Percentiles rank a stretch among this genome's conserved stretches.
Evolutionary conservation across 1,140 invertebrate species (phyloP).

Genomic region (Aphaenogaster ashmeadi): DNA sequence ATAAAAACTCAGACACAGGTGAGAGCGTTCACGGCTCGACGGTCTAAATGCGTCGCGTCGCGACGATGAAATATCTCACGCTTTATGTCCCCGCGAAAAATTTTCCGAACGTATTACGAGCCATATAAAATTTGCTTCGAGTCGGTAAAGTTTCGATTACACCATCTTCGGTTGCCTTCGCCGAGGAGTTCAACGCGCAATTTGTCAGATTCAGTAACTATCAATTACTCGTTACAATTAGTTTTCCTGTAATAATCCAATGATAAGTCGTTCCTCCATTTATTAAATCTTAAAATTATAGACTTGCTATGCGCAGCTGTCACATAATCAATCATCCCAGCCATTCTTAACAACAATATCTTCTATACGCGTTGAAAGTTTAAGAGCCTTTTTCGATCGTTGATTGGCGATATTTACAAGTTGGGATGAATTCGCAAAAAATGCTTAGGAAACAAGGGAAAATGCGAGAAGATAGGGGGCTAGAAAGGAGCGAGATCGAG

Average conservation of each 20-base stretch:
- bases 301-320: constrained; percentile 10
- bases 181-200: not conserved
- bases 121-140: not conserved
- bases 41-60: constrained; percentile 20
- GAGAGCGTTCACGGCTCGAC: constrained; percentile 39
- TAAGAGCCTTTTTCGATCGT: constrained; percentile 24
- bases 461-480: not conserved
- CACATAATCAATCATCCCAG: constrained; percentile 26
- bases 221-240: constrained; percentile 11
- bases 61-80: constrained; percentile 37
- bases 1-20: constrained; percentile 60
- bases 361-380: constrained; percentile 16
- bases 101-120: constrained; percentile 1
- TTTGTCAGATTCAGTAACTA: not conserved
- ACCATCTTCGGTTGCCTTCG: not conserved
- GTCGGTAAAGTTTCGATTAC: not conserved
- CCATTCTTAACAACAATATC: constrained; percentile 19
- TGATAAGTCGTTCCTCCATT: constrained; percentile 22
- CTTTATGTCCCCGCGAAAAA: not conserved
- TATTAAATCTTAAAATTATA: constrained; percentile 42
- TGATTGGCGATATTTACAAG: constrained; percentile 44
- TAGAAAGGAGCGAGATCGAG: not conserved
- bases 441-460: not conserved
- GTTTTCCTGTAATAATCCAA: not conserved
- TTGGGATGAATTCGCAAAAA: constrained; percentile 51